Evolutionary conservation across 2,888 invertebrate species (phyloP), one percentile per base, ranked within the genome.

Genomic region (Phengaris alcon): DNA sequence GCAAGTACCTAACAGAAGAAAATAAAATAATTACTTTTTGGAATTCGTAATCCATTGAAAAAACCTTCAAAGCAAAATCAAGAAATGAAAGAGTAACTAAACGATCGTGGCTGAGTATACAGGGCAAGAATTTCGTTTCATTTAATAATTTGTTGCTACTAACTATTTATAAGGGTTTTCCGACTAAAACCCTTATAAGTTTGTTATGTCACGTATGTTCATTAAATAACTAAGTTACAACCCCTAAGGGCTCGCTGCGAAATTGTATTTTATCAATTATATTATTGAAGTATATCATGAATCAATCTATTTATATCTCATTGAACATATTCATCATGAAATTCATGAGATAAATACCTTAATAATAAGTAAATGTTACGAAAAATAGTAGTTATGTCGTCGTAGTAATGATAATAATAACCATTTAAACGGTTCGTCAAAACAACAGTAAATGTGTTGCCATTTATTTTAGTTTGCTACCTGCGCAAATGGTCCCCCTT

Each of bases 161-260:
- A n/a, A n/a, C 15, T 10, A 70, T 70, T 70, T 70, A 70, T 70
- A 22, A 48, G 51, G 70, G 70, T 70, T 70, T 51, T 22, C 48
- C 51, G 22, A 70, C 48, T 22, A 70, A 51, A 64, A 70, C 70
- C 48, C 70, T 70, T 70, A 48, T 48, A 70, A 70, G 51, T 70
- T 48, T 70, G 48, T 70, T 70, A 70, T 70, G 15, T n/a, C 48
- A 70, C 70, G 70, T 70, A 51, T 15, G 51, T 70, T 48, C 70
- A 51, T 70, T 51, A 70, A 51, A 70, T 70, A 70, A 70, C 51
- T 6, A 13, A 70, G 48, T 51, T 70, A 70, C 51, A 51, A 15
- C 48, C 48, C 70, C 51, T 51, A 51, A 10, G 51, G 15, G 51
- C 15, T 69, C 15, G 51, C 22, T 22, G 6, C 70, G 51, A 51